Conservation (phyloP, 2,113 vertebrate genomes). For the Labeo catla region DNA sequence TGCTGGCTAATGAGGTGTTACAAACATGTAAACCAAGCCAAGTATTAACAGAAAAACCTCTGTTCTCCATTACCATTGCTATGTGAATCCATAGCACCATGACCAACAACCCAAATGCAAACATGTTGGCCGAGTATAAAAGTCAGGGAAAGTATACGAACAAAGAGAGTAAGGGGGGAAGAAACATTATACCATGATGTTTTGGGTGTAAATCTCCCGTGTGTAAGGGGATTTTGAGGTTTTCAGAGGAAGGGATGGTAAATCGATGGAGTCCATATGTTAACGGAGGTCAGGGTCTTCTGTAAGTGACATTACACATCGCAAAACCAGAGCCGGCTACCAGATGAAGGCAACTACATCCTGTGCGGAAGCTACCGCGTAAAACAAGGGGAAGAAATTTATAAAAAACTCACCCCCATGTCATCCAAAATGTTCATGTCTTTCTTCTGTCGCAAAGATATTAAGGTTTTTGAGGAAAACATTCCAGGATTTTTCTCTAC, state of each 20-base stretch:
- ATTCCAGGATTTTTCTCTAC: no score
- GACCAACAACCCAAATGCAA: constrained; percentile 53
- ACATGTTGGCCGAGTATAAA: constrained; percentile 51
- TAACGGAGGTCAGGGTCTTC: constrained; percentile 41
- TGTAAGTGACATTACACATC: constrained; percentile 55
- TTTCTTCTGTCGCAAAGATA: no score
- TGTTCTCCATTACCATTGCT: constrained; percentile 8
- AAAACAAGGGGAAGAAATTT: constrained; percentile 46
- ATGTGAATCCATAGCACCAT: constrained; percentile 37
- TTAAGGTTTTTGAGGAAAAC: no score
- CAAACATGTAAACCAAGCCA: constrained; percentile 64
- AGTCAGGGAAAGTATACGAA: constrained; percentile 17
- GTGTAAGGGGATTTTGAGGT: constrained; percentile 47
- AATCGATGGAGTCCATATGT: constrained; percentile 61
- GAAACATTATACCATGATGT: constrained; percentile 44
- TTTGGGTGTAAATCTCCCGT: constrained; percentile 58
- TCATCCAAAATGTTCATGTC: no score
- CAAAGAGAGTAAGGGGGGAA: constrained; percentile 29
- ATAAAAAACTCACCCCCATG: not conserved
- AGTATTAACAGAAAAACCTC: constrained; percentile 52
- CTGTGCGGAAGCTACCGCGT: constrained; percentile 48
- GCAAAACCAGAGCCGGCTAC: constrained; percentile 49
- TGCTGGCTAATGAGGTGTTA: constrained; percentile 60
- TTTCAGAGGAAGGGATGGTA: constrained; percentile 47
- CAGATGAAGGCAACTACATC: constrained; percentile 49